phyloP scores from a whole-genome alignment of 2,113 vertebrate species.

The Grammomys dolichurus region DNA sequence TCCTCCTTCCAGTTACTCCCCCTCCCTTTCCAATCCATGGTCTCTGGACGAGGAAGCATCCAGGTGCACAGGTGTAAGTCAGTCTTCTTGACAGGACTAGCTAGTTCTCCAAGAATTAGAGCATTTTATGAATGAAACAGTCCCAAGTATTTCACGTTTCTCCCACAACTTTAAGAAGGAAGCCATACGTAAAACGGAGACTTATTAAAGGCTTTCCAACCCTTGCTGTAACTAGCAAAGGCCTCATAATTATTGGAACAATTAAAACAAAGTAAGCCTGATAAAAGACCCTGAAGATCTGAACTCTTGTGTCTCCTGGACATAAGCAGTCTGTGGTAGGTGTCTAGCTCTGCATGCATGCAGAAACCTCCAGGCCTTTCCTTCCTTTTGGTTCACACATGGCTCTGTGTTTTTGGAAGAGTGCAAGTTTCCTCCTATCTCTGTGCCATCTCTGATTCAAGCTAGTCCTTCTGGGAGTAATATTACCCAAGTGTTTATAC shows the following conservation, averaged over 20 bases:
- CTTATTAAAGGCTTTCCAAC: background rate
- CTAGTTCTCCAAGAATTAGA: background rate
- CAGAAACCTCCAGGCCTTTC: background rate
- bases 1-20: background rate
- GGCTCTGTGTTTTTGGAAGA: background rate
- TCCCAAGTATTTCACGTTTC: background rate
- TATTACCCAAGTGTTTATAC: conserved; percentile 57
- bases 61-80: background rate
- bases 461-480: conserved; percentile 72
- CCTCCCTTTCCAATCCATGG: background rate
- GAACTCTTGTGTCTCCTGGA: background rate
- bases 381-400: rapidly evolving
- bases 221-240: background rate
- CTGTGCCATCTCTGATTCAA: conserved; percentile 61
- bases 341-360: background rate
- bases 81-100: background rate
- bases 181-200: background rate
- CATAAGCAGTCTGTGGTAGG: background rate
- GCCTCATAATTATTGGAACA: background rate
- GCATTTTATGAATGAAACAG: conserved; percentile 37
- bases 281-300: background rate
- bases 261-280: background rate
- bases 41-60: conserved; percentile 1
- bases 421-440: background rate
- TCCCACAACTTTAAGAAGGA: background rate